Evolutionary conservation across 2,888 invertebrate species (phyloP), one percentile per base, ranked within the genome.

Genomic region (Tinea semifulvella): DNA sequence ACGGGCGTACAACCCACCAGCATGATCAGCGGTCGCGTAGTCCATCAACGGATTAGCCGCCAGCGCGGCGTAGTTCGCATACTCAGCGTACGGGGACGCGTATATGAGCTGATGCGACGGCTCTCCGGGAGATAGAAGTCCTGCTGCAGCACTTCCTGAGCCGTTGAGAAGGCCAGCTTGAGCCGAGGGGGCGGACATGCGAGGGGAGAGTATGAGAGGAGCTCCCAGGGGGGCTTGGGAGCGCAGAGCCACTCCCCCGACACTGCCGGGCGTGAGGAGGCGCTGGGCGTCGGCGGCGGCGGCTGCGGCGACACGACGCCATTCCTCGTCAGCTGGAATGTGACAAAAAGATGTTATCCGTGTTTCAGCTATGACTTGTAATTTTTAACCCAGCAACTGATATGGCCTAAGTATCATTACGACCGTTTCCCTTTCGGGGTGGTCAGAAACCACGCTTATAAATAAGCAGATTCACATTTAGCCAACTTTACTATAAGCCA

Each of bases 201-300:
- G 86, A 47, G 94, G 94, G 35, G 95, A 94, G 50, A 97, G 85
- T 58, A 98, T 96, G 63, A 97, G 84, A 2, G 96, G 97, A 1
- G 96, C 95, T 19, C 97, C 94, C 49, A 95, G 70, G 0, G 96
- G 95, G 7, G 92, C 89, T 43, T 85, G 88, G 2, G 87, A 84
- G 51, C 85, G 84, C 49, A 87, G 73, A 26, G 86, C 80, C 51
- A 91, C 70, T 38, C 90, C 88, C 0, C 70, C 68, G 53, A 55
- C 82, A 53, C 63, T 84, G 46, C 72, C 80, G 7, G 81, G 86
- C 13, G 84, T 86, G 43, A 90, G 69, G 47, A 93, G 84, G 38
- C 93, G 86, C 66, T 92, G 92, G 13, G 89, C 89, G 63, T 93
- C 93, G 1, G 88, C 84, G 11, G 88, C 90, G 11, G 91, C 89